Base-by-base conservation (phyloP, 1,140 invertebrate species). In the Drosophila virilis region DNA sequence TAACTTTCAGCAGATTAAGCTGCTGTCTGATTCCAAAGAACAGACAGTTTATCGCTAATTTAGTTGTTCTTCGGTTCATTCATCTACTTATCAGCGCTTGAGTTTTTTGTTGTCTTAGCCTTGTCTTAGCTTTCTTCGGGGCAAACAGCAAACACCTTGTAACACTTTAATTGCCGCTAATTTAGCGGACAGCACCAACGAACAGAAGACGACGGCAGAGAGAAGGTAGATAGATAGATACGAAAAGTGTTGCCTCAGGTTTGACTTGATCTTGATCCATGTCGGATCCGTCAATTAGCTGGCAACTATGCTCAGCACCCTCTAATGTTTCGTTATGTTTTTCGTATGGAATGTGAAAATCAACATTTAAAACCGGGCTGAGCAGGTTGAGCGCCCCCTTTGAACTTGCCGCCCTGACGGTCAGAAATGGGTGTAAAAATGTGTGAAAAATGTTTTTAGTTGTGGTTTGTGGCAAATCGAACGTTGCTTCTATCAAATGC, bases 131-230 rank as follows among this genome's bases (percentile, higher is more conserved):
- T 81, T 85, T 85, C 82, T 78, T 86, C 40, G 60, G 66, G 78
- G 65, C 74, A 77, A 66, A 77, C 43, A 59, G 67, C 59, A 50
- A 74, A 86, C 64, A 86, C 75, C 72, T 82, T 86, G 78, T 86
- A 82, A 82, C 83, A 88, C 79, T 80, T 86, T 86, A 89, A 88
- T 89, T 89, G 70, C 73, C 55, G 70, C 66, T 89, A 89, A 88
- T 89, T 89, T 40, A 58, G 22, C 62, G 61, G 72, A 51, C 58
- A 37, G 70, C 62, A 69, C 42, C 45, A 59, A 38, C 72, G 60
- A 57, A 59, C 1, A 22, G 46, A 45, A 32, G 7, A 22, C 48
- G 7, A 22, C 48, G 32, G 35, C 46, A 13, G 48, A 46, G n/a
- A 10, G 58, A 45, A 7, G 22, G 22, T 28, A 28, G 22, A 28